A percentile compares a stretch with the other conserved stretches of the same genome.
These are phyloP conservation scores for Abrostola tripartita DNA, from an alignment of 2,888 invertebrate genomes.

Conservation along the genomic window DNA sequence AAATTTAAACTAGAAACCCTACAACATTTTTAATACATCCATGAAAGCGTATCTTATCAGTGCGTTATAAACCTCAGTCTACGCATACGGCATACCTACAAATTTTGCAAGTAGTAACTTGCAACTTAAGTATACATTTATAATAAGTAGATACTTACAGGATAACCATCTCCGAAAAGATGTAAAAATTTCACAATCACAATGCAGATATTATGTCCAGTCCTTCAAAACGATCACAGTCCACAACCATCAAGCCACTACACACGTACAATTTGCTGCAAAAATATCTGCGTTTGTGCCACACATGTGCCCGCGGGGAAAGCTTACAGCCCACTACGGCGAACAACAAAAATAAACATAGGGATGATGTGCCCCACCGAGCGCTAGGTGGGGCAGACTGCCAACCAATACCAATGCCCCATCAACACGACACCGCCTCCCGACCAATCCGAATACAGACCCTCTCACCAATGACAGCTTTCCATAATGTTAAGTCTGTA, in stretches of 20 bases:
- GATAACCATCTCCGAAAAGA: slow-evolving; percentile 83
- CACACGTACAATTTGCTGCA: slow-evolving; percentile 40
- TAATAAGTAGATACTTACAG: slow-evolving; percentile 74
- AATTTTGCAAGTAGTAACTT: too few relatives aligned
- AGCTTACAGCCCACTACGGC: slow-evolving; percentile 84
- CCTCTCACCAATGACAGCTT: slow-evolving; percentile 70
- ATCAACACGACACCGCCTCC: slow-evolving; percentile 71
- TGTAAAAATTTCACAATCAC: slow-evolving; percentile 67
- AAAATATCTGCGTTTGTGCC: slow-evolving; percentile 46
- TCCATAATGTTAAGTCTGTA: slow-evolving; percentile 58
- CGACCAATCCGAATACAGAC: slow-evolving; percentile 69
- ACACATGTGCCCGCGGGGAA: slow-evolving; percentile 71
- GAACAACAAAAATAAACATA: slow-evolving; percentile 85
- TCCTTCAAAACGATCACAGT: slow-evolving; percentile 60
- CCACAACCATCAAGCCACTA: slow-evolving; percentile 61
- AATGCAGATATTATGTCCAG: slow-evolving; percentile 58
- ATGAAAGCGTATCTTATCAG: too few relatives aligned
- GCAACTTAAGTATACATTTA: too few relatives aligned
- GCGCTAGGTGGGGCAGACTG: slow-evolving; percentile 64
- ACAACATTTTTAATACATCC: too few relatives aligned
- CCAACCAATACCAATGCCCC: slow-evolving; percentile 67
- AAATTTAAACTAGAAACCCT: too few relatives aligned
- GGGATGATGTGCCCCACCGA: slow-evolving; percentile 81
- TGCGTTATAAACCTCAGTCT: too few relatives aligned
- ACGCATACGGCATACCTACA: too few relatives aligned